phyloP scores from a whole-genome alignment of 2,113 vertebrate genomes.

The Corythoichthys haematopterus region DNA sequence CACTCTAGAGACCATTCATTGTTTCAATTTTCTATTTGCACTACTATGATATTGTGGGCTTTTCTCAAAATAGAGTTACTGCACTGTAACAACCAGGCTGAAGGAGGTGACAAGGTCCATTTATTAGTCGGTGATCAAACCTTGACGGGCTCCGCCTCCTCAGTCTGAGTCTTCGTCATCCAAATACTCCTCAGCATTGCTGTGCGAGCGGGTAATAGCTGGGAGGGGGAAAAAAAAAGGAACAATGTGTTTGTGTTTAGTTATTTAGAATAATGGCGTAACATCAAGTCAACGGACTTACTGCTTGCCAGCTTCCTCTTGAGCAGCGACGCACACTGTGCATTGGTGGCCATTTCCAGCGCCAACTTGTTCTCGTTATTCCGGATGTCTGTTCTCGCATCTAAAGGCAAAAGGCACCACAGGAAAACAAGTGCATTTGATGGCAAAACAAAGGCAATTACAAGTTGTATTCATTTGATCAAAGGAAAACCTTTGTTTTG shows the following conservation, averaged over 20 bases:
- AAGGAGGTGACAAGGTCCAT: slow-evolving; percentile 34
- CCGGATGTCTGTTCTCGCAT: slow-evolving; percentile 83
- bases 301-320: slow-evolving; percentile 80
- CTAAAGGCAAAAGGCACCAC: slow-evolving; percentile 58
- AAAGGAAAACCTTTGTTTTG: no score
- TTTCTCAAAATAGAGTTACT: slow-evolving; percentile 37
- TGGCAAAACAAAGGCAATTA: no score
- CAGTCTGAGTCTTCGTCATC: slow-evolving; percentile 97
- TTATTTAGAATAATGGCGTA: not conserved
- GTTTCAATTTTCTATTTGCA: slow-evolving; percentile 26
- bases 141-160: slow-evolving; percentile 24
- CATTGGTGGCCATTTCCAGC: slow-evolving; percentile 92
- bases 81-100: slow-evolving; percentile 6
- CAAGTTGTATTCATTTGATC: no score
- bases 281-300: slow-evolving; percentile 46
- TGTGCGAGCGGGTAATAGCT: slow-evolving; percentile 80
- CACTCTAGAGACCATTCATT: not conserved
- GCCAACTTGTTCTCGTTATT: slow-evolving; percentile 97
- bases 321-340: slow-evolving; percentile 87
- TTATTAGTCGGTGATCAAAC: slow-evolving; percentile 30
- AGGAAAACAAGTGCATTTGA: no score
- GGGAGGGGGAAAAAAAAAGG: slow-evolving; percentile 23
- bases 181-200: slow-evolving; percentile 93
- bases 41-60: slow-evolving; percentile 9
- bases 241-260: not conserved